Evolutionary conservation across 2,888 invertebrate genomes (phyloP).

Genomic region (Carpatolechia fugitivella): DNA sequence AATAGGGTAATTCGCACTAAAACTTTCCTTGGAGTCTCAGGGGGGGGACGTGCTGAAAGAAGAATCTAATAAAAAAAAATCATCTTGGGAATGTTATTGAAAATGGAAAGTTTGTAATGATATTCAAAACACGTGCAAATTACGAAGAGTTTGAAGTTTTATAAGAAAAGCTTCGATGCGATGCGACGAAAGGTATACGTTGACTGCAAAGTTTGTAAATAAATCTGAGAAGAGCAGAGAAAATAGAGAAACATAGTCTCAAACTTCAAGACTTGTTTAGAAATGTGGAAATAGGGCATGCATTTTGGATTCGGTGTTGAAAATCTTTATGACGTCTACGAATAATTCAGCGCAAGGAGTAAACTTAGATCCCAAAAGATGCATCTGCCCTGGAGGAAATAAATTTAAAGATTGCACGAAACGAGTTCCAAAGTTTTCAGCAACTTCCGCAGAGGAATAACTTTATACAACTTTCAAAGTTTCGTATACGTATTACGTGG

Average conservation of each 20-base stretch:
- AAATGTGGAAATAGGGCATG: neutral
- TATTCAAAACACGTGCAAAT: slow-evolving; percentile 14
- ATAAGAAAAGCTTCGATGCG: slow-evolving; percentile 3
- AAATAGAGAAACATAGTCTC: neutral
- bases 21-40: neutral
- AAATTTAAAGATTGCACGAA: slow-evolving; percentile 33
- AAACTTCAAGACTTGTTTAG: neutral
- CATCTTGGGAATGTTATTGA: neutral
- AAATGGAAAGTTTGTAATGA: slow-evolving; percentile 4
- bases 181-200: neutral
- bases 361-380: slow-evolving; percentile 18
- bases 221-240: neutral
- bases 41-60: neutral
- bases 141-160: neutral
- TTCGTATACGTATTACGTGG: neutral
- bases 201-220: slow-evolving; percentile 5
- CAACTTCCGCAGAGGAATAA: slow-evolving; percentile 30
- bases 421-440: slow-evolving; percentile 32
- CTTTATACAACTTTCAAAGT: slow-evolving; percentile 17
- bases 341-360: neutral
- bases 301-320: neutral
- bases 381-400: slow-evolving; percentile 31
- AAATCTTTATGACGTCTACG: slow-evolving; percentile 1
- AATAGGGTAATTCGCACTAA: slow-evolving; percentile 21
- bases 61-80: neutral